Evolutionary conservation across 2,113 vertebrate species (phyloP).

Genomic region (Ammodramus savannarum): DNA sequence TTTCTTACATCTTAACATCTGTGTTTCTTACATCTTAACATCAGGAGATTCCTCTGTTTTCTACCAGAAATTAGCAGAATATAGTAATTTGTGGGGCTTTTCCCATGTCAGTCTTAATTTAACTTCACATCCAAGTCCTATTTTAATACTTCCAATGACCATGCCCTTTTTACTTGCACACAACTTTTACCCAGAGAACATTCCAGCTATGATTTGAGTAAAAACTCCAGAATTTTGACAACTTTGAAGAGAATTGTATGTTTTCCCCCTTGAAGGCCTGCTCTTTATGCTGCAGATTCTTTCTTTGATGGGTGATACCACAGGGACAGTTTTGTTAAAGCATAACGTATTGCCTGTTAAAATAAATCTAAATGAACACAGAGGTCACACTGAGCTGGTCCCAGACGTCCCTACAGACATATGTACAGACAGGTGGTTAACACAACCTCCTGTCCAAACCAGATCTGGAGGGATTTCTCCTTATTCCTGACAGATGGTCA

Average conservation of each 20-base stretch:
- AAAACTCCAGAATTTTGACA: background rate
- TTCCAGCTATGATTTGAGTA: background rate
- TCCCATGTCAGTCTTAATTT: background rate
- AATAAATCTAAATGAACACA: constrained; percentile 54
- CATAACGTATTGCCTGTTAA: constrained; percentile 31
- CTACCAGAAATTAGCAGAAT: background rate
- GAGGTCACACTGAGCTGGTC: constrained; percentile 20
- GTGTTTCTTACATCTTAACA: background rate
- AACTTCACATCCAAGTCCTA: background rate
- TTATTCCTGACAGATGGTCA: constrained; percentile 33
- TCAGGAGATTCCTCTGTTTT: background rate
- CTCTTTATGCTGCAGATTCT: background rate
- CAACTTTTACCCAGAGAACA: background rate
- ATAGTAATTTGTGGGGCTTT: background rate
- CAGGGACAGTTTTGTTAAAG: constrained; percentile 34
- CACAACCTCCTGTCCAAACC: background rate
- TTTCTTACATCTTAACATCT: background rate
- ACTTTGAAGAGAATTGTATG: background rate
- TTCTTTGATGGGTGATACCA: constrained; percentile 14
- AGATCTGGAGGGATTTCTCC: constrained; percentile 34
- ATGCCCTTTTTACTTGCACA: background rate
- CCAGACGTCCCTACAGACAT: constrained; percentile 18
- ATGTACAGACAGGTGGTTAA: constrained; percentile 49
- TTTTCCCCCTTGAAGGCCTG: background rate
- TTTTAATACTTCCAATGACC: background rate